Conservation (phyloP, 2,888 invertebrate species). For the Stenoptilia bipunctidactyla region DNA sequence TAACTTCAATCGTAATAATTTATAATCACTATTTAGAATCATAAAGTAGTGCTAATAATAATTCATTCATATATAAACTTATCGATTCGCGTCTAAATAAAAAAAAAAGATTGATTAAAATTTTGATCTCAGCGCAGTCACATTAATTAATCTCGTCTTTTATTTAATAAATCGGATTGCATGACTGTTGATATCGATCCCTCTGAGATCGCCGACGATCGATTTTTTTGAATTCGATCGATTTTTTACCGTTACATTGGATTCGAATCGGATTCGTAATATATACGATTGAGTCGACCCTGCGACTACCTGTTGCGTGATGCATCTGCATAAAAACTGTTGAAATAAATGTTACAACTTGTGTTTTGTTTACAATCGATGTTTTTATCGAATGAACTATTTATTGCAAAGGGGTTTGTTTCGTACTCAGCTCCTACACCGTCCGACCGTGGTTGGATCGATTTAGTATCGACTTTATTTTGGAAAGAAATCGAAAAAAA, state of each 20-base stretch:
- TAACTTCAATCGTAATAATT: too few relatives aligned
- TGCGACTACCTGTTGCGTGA: conserved; percentile 14
- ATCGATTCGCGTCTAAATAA: too few relatives aligned
- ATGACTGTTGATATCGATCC: conserved; percentile 56
- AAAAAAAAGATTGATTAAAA: neutral
- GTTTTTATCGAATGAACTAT: too few relatives aligned
- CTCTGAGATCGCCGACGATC: conserved; percentile 50
- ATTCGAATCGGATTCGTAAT: conserved; percentile 57
- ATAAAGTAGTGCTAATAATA: too few relatives aligned
- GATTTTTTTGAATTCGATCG: conserved; percentile 31
- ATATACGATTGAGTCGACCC: conserved; percentile 26
- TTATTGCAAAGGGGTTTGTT: too few relatives aligned
- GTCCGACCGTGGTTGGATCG: too few relatives aligned
- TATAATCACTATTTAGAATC: too few relatives aligned
- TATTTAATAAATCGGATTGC: conserved; percentile 21
- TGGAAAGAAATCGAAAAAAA: too few relatives aligned
- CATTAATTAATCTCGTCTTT: conserved; percentile 46
- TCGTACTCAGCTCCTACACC: too few relatives aligned
- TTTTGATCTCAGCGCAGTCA: conserved; percentile 14
- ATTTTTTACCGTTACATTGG: conserved; percentile 52
- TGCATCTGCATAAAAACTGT: conserved; percentile 13
- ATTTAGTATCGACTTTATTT: too few relatives aligned
- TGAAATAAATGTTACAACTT: conserved; percentile 3
- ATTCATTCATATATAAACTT: too few relatives aligned
- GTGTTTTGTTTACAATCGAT: conserved; percentile 2